Conservation (phyloP, 2,888 invertebrate species). For the Elmis aenea region DNA sequence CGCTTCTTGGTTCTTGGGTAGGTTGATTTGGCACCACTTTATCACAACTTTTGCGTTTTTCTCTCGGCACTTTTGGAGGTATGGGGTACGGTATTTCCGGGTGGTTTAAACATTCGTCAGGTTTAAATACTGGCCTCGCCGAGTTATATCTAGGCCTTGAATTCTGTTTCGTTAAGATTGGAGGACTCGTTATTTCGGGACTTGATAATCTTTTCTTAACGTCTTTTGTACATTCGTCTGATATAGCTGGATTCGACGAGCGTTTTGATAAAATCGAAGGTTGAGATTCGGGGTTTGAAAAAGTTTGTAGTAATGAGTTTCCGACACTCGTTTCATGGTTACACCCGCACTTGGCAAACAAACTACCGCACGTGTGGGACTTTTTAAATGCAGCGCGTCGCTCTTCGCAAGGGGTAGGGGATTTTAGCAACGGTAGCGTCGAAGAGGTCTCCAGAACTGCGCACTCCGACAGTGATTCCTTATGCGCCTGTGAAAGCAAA, state of each 20-base stretch:
- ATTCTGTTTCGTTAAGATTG: conserved; percentile 8
- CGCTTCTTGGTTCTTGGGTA: conserved; percentile 14
- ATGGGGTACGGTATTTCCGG: conserved; percentile 44
- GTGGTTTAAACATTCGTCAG: no score
- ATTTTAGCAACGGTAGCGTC: conserved; percentile 7
- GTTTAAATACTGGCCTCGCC: conserved; percentile 26
- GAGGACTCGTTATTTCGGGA: conserved; percentile 23
- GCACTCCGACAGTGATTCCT: conserved; percentile 28
- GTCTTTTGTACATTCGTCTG: not conserved
- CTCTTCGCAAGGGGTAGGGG: conserved; percentile 15
- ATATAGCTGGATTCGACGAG: conserved; percentile 17
- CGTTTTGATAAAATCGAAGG: conserved; percentile 10
- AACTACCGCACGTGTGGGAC: conserved; percentile 46
- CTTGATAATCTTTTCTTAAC: conserved; percentile 26
- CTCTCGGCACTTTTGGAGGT: conserved; percentile 18
- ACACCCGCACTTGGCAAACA: conserved; percentile 46
- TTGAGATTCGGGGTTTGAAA: conserved; percentile 11
- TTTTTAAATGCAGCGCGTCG: conserved; percentile 26
- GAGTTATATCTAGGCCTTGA: conserved; percentile 3
- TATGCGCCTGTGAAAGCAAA: conserved; percentile 36
- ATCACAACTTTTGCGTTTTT: conserved; percentile 27
- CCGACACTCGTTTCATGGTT: conserved; percentile 29
- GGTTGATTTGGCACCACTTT: conserved; percentile 25
- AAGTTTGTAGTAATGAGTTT: conserved; percentile 21
- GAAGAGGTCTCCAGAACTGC: conserved; percentile 17